These are phyloP conservation scores for Mythimna albipuncta DNA, from an alignment of 2,888 invertebrate species.

Conservation along the genomic window DNA sequence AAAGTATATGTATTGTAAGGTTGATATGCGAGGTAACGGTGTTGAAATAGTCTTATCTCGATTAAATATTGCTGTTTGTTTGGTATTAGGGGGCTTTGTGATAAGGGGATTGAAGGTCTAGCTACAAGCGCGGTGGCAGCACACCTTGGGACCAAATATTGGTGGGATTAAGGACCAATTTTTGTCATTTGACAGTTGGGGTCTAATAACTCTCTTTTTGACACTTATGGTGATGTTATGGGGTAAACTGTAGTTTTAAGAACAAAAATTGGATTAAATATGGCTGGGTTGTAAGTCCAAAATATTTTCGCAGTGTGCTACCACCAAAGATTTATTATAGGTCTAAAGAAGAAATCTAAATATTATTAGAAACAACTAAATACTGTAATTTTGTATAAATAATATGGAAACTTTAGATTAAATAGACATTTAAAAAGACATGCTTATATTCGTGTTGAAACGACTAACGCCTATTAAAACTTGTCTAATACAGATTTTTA, in stretches of 20 bases:
- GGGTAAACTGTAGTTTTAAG: too few relatives aligned
- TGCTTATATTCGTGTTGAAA: constrained; percentile 54
- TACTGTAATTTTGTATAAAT: constrained; percentile 32
- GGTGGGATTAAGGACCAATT: not conserved
- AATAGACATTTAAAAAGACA: constrained; percentile 48
- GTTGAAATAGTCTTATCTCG: constrained; percentile 54
- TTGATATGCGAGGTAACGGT: constrained; percentile 51
- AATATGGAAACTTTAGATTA: constrained; percentile 34
- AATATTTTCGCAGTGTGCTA: constrained; percentile 12
- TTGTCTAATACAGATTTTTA: constrained; percentile 46
- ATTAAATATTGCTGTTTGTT: constrained; percentile 52
- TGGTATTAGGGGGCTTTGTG: constrained; percentile 49
- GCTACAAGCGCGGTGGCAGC: constrained; percentile 55
- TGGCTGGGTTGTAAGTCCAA: not conserved
- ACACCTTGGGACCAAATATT: constrained; percentile 28
- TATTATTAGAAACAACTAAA: constrained; percentile 44
- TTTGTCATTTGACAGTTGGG: not conserved
- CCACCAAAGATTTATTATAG: constrained; percentile 25
- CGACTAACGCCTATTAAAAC: constrained; percentile 36
- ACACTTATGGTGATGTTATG: too few relatives aligned
- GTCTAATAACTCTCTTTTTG: too few relatives aligned
- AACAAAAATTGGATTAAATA: too few relatives aligned
- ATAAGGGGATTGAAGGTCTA: constrained; percentile 53
- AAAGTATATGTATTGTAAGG: constrained; percentile 30
- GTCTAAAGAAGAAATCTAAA: constrained; percentile 47